Evolutionary conservation across 2,888 invertebrate species (phyloP), one percentile per base, ranked within the genome.

Genomic region (Phragmatobia fuliginosa): DNA sequence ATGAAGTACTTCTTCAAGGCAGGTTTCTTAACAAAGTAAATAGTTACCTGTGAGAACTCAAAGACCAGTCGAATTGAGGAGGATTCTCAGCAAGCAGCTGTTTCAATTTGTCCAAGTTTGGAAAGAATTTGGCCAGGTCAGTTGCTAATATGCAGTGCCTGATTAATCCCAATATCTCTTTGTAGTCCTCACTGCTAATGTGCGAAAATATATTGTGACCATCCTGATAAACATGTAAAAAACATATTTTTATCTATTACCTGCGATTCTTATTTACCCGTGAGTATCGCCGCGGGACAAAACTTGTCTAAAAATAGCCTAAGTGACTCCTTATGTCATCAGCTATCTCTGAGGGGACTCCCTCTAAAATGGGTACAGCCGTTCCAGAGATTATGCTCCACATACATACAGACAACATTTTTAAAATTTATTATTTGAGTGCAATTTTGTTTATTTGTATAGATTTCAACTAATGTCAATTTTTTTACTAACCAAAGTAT

Each of bases 131-230:
- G 0, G 98, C 98, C 79, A 98, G 90, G 86, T 98, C 98, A 1
- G 98, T 98, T 0, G 98, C 98, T 66, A 98, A 91, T 81, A 98
- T 98, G 87, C 98, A 98, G 81, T 98, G 97, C 80, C 97, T 97
- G 67, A 98, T 96, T 71, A 97, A 95, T 52, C 97, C 96, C 66
- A 98, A 88, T 2, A 98, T 97, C 91, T 97, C 95, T 87, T 97
- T 98, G 91, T 97, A 98, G 77, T 98, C 97, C 33, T 95, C 95
- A 70, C 96, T 96, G 7, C 96, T 95, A 49, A 98, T 92, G 83
- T 97, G 96, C 45, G 96, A 96, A 89, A 98, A 97, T 71, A 98
- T 98, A 85, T 98, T 98, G 90, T 98, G 98, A 0, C 98, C 98
- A 71, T 98, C 98, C 97, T 98, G 94, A 77, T 93, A 90, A 83